Evolutionary conservation across 2,888 invertebrate species (phyloP).

Genomic region (Epistrophe eligans): DNA sequence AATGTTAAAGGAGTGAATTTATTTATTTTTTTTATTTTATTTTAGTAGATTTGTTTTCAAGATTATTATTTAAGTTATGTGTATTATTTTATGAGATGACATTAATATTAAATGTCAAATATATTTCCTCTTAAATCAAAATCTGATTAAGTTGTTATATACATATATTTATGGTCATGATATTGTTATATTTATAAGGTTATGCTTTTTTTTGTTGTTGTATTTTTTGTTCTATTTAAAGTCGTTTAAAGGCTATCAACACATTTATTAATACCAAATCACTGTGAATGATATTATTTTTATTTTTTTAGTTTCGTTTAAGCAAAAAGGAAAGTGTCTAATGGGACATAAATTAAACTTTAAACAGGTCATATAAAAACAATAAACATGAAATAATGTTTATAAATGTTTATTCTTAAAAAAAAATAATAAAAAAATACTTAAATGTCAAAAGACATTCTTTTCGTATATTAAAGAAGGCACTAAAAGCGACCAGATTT

Average conservation of each 20-base stretch:
- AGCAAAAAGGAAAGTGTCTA: background rate
- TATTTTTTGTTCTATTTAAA: background rate
- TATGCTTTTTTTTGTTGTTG: background rate
- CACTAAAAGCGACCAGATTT: too few relatives aligned
- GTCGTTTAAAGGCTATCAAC: background rate
- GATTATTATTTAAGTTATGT: background rate
- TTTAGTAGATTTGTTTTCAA: background rate
- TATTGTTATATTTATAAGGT: background rate
- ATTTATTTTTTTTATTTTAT: background rate
- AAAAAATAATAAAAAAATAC: background rate
- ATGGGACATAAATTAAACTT: background rate
- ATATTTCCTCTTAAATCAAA: constrained; percentile 7
- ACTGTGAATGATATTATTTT: background rate
- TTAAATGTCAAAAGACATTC: background rate
- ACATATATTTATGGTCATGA: background rate
- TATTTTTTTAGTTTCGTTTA: background rate
- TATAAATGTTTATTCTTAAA: background rate
- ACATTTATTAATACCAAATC: background rate
- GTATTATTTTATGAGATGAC: constrained; percentile 22
- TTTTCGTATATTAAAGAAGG: too few relatives aligned
- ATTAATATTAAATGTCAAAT: constrained; percentile 26
- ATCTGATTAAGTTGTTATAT: constrained; percentile 7
- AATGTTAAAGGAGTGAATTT: constrained; percentile 3
- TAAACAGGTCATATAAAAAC: background rate
- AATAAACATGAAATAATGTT: constrained; percentile 3